A percentile compares a stretch with the other conserved stretches of the same genome.
phyloP scores from a whole-genome alignment of 2,113 vertebrate species.

The Vanacampus margaritifer region DNA sequence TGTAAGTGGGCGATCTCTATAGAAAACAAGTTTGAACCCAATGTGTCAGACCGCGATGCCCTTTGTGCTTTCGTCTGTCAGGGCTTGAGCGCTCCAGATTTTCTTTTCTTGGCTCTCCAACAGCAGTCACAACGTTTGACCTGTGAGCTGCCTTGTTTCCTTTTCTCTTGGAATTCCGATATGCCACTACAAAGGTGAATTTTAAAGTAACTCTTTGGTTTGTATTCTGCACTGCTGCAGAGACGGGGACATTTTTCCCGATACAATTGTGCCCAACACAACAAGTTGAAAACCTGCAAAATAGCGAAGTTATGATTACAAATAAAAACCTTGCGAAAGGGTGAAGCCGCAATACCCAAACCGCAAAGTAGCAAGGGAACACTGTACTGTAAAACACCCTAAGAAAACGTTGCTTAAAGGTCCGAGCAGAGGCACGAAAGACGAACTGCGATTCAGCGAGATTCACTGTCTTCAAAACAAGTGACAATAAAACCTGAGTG shows the following conservation, averaged over 20 bases:
- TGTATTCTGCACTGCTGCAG: no score
- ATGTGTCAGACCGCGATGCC: constrained; percentile 6
- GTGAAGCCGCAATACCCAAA: no score
- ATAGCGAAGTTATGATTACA: no score
- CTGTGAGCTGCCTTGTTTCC: constrained; percentile 12
- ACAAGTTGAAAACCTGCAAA: no score
- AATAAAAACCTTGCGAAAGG: no score
- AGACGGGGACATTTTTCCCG: no score
- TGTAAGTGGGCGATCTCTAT: not conserved
- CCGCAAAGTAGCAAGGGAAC: no score
- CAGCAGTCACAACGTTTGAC: constrained; percentile 21
- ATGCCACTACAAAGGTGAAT: constrained; percentile 16
- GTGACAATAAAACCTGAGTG: not conserved
- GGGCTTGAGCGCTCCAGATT: not conserved
- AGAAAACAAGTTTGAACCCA: not conserved
- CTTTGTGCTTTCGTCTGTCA: not conserved
- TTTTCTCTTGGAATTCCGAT: constrained; percentile 30
- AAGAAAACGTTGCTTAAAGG: no score
- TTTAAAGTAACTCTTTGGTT: not conserved
- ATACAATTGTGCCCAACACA: no score
- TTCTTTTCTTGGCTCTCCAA: not conserved
- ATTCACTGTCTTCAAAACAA: not conserved
- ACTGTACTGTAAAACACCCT: no score
- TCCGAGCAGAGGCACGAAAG: not conserved
- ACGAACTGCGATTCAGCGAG: not conserved